Evolutionary conservation across 2,888 invertebrate genomes (phyloP).

Genomic region (Cryptocephalus primarius): DNA sequence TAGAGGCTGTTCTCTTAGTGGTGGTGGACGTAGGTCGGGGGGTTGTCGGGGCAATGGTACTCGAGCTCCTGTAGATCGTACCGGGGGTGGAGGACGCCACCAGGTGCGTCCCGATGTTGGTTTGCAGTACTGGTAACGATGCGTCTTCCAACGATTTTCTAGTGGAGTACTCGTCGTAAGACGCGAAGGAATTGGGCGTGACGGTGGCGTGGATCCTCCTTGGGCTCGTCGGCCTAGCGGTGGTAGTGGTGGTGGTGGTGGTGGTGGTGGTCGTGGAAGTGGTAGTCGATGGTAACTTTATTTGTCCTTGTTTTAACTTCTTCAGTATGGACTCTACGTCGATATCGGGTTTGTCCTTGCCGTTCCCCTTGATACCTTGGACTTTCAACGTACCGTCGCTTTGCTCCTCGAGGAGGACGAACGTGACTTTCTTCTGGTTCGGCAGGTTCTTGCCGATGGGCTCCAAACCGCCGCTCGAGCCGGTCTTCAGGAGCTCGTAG

Average conservation of each 20-base stretch:
- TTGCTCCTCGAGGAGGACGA: slow-evolving; percentile 77
- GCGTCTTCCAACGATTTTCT: slow-evolving; percentile 9
- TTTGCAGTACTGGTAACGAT: slow-evolving; percentile 20
- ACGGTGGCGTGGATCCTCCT: slow-evolving; percentile 20
- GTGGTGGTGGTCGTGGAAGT: slow-evolving; percentile 16
- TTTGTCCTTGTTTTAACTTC: slow-evolving; percentile 70
- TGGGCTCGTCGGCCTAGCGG: slow-evolving; percentile 6
- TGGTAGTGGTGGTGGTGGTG: slow-evolving; percentile 13
- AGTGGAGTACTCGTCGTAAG: slow-evolving; percentile 9
- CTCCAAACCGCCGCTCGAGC: slow-evolving; percentile 61
- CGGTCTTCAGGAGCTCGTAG: slow-evolving; percentile 69
- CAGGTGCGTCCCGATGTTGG: slow-evolving; percentile 25
- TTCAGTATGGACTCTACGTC: slow-evolving; percentile 73
- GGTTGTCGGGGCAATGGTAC: slow-evolving; percentile 36
- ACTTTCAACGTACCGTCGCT: slow-evolving; percentile 77
- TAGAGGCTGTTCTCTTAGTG: slow-evolving; percentile 5
- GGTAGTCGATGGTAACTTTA: slow-evolving; percentile 54
- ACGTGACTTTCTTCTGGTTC: slow-evolving; percentile 70
- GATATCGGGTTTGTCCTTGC: slow-evolving; percentile 56
- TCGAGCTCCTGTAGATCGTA: slow-evolving; percentile 36
- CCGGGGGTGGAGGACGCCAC: slow-evolving; percentile 26
- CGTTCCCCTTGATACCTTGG: slow-evolving; percentile 71
- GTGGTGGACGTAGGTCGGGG: slow-evolving; percentile 8
- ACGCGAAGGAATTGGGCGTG: slow-evolving; percentile 30
- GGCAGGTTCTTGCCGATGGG: slow-evolving; percentile 53